Evolutionary conservation across 2,888 invertebrate genomes (phyloP), one percentile per base, ranked within the genome.

Genomic region (Thyatira batis): DNA sequence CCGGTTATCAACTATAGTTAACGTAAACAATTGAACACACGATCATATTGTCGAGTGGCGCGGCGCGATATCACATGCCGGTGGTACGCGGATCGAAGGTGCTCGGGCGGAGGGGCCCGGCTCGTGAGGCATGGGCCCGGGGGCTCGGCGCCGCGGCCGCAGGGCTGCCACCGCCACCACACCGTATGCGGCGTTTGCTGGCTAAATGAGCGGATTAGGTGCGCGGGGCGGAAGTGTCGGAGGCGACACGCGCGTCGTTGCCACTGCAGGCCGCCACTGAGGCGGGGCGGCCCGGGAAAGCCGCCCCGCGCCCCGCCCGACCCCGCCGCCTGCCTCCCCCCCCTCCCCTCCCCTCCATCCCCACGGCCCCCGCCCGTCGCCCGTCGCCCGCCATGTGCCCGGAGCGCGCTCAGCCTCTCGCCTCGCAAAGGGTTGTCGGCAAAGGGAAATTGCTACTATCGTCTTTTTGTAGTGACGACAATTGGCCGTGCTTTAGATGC

Each of bases 241-340:
- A 85, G 83, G 85, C 89, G 89, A 90, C 89, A 89, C 90, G 91
- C 91, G 89, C 89, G 85, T 84, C 87, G 85, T 82, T 85, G 88
- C 89, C 88, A 89, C 89, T 89, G 90, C 90, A 87, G 84, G 81
- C 89, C 89, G 89, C 87, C 91, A 90, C 91, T 90, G 90, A 88
- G 91, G 89, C 88, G 90, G 89, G 90, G 89, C 88, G 89, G 86
- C 87, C 87, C 88, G 87, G 87, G 85, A 76, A 77, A 78, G 78
- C 83, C 78, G 76, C 81, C 84, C 82, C 78, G 76, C 82, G 67
- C 82, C 65, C 79, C 78, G 68, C 73, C 75, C 70, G 61, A 63
- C 63, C 46, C 51, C 52, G 45, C 55, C 45, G 57, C 50, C 50
- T 53, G 55, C 51, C 58, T 45, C 66, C 55, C 58, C 55, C 60